Evolutionary conservation across 2,113 vertebrate species (phyloP), one percentile per base, ranked within the genome.

Genomic region (Perca schrenkii): DNA sequence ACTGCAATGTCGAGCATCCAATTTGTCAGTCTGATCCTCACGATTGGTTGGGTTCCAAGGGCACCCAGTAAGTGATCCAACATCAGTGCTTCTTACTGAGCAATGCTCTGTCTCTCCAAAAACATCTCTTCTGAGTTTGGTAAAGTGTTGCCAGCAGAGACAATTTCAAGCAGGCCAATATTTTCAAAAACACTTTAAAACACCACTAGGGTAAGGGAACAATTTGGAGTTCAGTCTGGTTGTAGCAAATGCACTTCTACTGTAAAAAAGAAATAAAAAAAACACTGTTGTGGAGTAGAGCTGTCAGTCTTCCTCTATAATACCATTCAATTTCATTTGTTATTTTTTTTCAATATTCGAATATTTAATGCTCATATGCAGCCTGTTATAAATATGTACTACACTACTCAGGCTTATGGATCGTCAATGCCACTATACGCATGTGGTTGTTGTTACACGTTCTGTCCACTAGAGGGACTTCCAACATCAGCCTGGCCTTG

Each of bases 161-260:
- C 66, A 34, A 66, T 63, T 83, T 81, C 22, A 67, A 75, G 36
- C 54, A 52, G 46, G 21, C 50, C 12, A 15, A 19, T 8, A 58
- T 69, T 73, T 75, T 78, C 1, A 77, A 61, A 84, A 79, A 40
- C 77, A 63, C 57, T 78, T 62, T 50, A 43, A 86, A 81, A 52
- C 61, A 77, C 8, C 61, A 54, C 46, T 57, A 49, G 6, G 25
- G 58, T 72, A 64, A 66, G 3, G 50, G 17, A 79, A 53, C 8
- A 4, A 80, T 65, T 70, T 87, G 62, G 74, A 87, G 85, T 79
- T 84, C 8, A 78, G 72, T 46, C 65, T 43, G 10, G 50, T 80
- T 31, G 74, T 49, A 70, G 56, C 60, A 67, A 78, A 77, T 61
- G 50, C 52, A 71, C 68, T 63, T 67, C 58, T 46, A 74, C 70